Evolutionary conservation across 1,140 invertebrate species (phyloP), one percentile per base, ranked within the genome.

Genomic region (Drosophila tani): DNA sequence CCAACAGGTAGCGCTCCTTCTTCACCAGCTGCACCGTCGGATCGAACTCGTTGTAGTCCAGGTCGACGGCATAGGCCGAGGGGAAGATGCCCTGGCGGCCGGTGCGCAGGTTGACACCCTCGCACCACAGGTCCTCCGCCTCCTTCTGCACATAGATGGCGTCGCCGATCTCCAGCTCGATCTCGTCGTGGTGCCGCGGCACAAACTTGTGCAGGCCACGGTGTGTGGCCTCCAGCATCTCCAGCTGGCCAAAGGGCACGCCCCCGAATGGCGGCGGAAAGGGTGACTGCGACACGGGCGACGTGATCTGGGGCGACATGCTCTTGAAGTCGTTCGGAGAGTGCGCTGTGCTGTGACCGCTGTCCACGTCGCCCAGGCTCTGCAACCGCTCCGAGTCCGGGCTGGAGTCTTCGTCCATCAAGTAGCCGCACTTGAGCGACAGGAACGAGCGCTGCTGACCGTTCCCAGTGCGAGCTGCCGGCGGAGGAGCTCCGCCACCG

Each of bases 61-160:
- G 96, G 91, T 99, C 98, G 4, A 98, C 98, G 7, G 98, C 98
- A 92, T 99, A 99, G 15, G 98, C 98, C 51, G 97, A 97, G 1
- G 98, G 99, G 92, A 99, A 99, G 56, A 99, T 98, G 12, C 99
- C 99, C 93, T 97, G 96, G 62, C 97, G 94, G 24, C 97, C 97
- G 1, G 98, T 98, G 76, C 98, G 94, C 51, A 99, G 93, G 94
- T 99, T 99, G 1, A 99, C 97, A 95, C 96, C 98, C 96, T 99
- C 98, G 94, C 98, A 99, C 98, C 99, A 99, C 50, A 99, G 94
- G 93, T 99, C 98, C 79, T 99, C 98, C 14, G 96, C 97, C 93
- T 99, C 98, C 92, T 98, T 98, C 85, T 98, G 97, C 70, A 99
- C 98, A 91, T 99, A 99, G 78, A 99, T 96, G 6, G 98, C 98